A percentile compares a stretch with the other conserved stretches of the same genome.
Evolutionary conservation across 2,797 vertebrate genomes (phyloP).

Genomic region (Muscicapa striata): DNA sequence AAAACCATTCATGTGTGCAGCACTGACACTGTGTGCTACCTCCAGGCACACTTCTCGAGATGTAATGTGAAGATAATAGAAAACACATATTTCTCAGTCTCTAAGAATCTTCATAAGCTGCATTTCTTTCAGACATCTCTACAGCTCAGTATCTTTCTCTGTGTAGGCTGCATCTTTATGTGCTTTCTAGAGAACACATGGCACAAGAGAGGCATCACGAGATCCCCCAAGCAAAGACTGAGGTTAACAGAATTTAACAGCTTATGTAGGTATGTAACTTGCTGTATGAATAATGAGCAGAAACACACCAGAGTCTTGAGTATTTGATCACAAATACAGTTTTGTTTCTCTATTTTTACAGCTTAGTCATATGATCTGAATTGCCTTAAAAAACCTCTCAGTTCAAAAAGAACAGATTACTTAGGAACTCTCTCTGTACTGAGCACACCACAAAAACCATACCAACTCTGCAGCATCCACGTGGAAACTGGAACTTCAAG

Average conservation of each 20-base stretch:
- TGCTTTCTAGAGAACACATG: neutral
- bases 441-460: neutral
- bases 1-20: neutral
- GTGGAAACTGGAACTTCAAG: neutral
- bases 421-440: neutral
- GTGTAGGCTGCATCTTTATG: neutral
- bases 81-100: neutral
- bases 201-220: neutral
- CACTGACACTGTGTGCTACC: neutral
- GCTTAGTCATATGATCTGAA: neutral
- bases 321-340: neutral
- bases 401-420: neutral
- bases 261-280: neutral
- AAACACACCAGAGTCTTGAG: neutral
- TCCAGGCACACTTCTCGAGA: neutral
- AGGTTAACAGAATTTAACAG: neutral
- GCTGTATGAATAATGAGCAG: neutral
- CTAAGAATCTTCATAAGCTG: neutral
- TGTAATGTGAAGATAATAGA: neutral
- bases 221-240: neutral
- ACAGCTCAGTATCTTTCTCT: neutral
- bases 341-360: neutral
- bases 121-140: neutral
- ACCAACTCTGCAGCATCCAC: neutral
- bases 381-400: neutral